Percentiles rank a stretch among this genome's conserved stretches.
Conservation (phyloP, 2,113 vertebrate genomes). For the Muntiacus muntjak region DNA sequence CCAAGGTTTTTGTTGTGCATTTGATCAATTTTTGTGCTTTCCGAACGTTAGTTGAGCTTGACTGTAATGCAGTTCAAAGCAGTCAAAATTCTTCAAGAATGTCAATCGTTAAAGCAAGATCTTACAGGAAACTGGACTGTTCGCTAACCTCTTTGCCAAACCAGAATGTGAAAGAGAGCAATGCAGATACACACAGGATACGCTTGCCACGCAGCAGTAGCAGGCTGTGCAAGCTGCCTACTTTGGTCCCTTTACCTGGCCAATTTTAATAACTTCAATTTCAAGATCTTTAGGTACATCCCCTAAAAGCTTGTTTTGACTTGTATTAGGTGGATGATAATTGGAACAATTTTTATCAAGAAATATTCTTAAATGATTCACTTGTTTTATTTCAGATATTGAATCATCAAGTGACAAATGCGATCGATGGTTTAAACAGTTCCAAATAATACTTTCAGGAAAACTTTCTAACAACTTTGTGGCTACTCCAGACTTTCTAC, state of each 20-base stretch:
- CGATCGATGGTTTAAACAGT: slow-evolving; percentile 29
- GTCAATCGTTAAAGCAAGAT: slow-evolving; percentile 36
- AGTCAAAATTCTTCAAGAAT: slow-evolving; percentile 59
- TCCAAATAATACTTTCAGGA: slow-evolving; percentile 42
- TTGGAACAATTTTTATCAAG: slow-evolving; percentile 35
- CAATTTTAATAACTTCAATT: slow-evolving; percentile 24
- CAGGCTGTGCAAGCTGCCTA: background rate
- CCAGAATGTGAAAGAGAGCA: slow-evolving; percentile 16
- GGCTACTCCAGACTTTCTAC: slow-evolving; percentile 15
- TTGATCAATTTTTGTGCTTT: slow-evolving; percentile 47
- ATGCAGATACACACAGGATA: background rate
- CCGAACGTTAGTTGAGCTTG: slow-evolving; percentile 27
- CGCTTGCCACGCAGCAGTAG: background rate
- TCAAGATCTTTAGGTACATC: slow-evolving; percentile 35
- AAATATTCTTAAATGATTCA: slow-evolving; percentile 44
- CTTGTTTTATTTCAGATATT: slow-evolving; percentile 48
- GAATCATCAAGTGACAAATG: slow-evolving; percentile 43
- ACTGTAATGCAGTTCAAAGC: slow-evolving; percentile 2
- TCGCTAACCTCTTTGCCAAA: slow-evolving; percentile 47
- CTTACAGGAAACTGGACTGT: slow-evolving; percentile 29
- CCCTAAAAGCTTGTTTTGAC: slow-evolving; percentile 30
- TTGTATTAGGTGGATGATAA: slow-evolving; percentile 33
- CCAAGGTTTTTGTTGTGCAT: background rate
- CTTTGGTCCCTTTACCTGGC: background rate
- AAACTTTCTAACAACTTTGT: slow-evolving; percentile 35